A percentile compares a stretch with the other conserved stretches of the same genome.
phyloP scores from a whole-genome alignment of 1,140 invertebrate species.

The Bactericera cockerelli region DNA sequence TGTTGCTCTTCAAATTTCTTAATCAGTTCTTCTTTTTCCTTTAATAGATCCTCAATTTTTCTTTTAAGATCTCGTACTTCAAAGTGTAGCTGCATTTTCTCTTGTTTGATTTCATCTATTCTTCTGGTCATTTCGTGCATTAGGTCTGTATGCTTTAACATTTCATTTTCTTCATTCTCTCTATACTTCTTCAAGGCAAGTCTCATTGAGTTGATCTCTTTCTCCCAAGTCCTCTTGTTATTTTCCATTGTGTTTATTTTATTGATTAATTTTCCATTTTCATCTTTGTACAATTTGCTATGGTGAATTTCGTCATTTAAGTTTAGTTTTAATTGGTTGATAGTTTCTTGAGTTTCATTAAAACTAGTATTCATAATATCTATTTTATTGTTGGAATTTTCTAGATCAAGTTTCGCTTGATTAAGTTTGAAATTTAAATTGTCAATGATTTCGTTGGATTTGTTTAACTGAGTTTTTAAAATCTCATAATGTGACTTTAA shows the following conservation, averaged over 20 bases:
- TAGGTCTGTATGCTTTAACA: background rate
- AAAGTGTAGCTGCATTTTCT: background rate
- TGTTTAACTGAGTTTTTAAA: background rate
- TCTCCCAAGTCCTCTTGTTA: background rate
- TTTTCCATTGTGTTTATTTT: slow-evolving; percentile 3
- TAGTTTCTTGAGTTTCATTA: background rate
- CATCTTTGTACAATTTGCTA: background rate
- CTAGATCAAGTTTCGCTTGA: background rate
- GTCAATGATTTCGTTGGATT: background rate
- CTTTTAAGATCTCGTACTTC: background rate
- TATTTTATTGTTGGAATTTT: background rate
- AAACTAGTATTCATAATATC: background rate
- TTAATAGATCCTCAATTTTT: background rate
- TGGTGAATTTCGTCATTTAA: background rate
- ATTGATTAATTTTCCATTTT: background rate
- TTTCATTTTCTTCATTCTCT: background rate
- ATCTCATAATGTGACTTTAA: background rate
- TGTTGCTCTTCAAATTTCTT: background rate
- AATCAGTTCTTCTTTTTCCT: background rate
- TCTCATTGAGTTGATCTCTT: background rate
- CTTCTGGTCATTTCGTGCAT: background rate
- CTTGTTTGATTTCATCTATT: background rate
- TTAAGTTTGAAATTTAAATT: background rate
- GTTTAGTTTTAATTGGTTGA: background rate
- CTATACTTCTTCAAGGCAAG: background rate